Evolutionary conservation across 2,888 invertebrate genomes (phyloP), one percentile per base, ranked within the genome.

Genomic region (Morinoia aosen): DNA sequence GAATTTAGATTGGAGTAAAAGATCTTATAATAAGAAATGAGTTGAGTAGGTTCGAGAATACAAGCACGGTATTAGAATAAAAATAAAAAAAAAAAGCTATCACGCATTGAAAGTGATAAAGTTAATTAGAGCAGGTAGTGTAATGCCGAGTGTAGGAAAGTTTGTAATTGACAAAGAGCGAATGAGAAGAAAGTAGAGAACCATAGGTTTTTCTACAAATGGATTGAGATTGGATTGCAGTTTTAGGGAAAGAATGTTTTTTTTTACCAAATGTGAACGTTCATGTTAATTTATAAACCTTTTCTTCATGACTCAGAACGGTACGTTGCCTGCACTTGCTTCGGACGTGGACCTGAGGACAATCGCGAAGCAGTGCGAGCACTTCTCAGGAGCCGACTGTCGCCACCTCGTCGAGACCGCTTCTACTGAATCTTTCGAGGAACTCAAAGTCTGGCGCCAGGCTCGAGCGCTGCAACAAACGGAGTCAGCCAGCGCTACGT

Each of bases 301-400:
- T 90, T 90, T 48, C 14, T 39, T 48, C 33, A 4, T 19, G 40
- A 40, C 25, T n/a, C 97, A 98, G 98, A 98, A 98, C 97, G 98
- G 99, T 39, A 98, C 98, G 0, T 98, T 98, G 97, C 99, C 99
- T 0, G 97, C 97, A 96, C 97, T 99, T 95, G 98, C 98, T 56
- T 64, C 96, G 39, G 96, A 96, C 90, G 96, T 96, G 48, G 93
- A 95, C 39, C 88, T 96, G 14, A 91, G 95, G 48, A 95, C 95
- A 95, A 95, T 96, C 57, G 95, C 96, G 2, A 39, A 0, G 16
- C 58, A 64, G n/a, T 96, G 96, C 58, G 95, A 95, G n/a, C 96
- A 96, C 95, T 96, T 96, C 95, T 96, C 96, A 4, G 96, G 96
- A 57, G 96, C 96, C 8, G 96, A 96, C 88, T 96, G 96, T 95